phyloP scores from a whole-genome alignment of 2,797 vertebrate species.

The Rousettus madagascariensis region DNA sequence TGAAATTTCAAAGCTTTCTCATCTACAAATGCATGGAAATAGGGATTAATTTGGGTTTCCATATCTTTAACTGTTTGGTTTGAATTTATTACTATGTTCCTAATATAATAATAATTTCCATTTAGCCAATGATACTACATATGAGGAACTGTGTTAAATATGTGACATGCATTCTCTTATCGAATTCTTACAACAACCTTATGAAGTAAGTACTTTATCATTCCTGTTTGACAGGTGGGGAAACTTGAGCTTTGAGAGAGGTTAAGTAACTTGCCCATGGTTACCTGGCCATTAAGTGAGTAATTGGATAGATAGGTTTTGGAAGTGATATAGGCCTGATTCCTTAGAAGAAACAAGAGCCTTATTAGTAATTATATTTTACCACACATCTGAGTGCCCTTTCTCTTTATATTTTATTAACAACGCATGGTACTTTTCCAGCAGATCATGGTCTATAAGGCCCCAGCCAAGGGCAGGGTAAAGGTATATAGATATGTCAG shows the following conservation, averaged over 20 bases:
- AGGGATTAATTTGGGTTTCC: background rate
- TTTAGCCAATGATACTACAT: background rate
- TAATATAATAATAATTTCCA: background rate
- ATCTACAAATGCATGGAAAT: background rate
- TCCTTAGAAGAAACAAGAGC: conserved; percentile 1
- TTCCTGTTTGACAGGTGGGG: background rate
- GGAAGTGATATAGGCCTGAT: background rate
- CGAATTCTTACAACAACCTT: background rate
- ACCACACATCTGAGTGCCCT: background rate
- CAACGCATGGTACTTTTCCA: background rate
- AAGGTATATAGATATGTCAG: background rate
- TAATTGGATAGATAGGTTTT: background rate
- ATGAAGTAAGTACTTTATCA: background rate
- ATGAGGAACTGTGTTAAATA: background rate
- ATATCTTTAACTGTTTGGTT: background rate
- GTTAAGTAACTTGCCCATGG: background rate
- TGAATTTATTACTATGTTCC: background rate
- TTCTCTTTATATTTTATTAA: background rate
- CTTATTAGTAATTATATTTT: background rate
- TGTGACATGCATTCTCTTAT: background rate
- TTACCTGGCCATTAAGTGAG: background rate
- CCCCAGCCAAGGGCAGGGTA: background rate
- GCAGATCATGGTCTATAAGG: background rate
- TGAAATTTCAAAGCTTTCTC: background rate
- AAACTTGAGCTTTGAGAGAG: conserved; percentile 10